Evolutionary conservation across 2,797 vertebrate species (phyloP), one percentile per base, ranked within the genome.

Genomic region (Cuniculus paca): DNA sequence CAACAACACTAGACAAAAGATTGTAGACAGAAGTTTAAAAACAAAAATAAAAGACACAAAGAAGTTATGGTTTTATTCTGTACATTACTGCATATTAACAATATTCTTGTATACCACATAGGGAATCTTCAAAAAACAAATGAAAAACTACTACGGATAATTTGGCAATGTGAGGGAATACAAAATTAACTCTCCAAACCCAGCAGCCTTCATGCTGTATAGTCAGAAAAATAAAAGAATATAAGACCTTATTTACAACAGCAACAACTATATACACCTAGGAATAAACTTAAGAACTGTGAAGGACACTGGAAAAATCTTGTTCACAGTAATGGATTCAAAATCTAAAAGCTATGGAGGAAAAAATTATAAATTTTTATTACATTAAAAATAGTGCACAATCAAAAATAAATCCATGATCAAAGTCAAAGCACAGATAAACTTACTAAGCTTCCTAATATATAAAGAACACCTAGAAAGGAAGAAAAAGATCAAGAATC

Each of bases 291-390:
- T 84, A 88, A 83, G 70, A 79, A 92, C 77, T 83, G 88, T 45
- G 24, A 19, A 87, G 85, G 45, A 16, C 36, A 91, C 81, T 54
- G 54, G 16, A 91, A 91, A 94, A 93, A 89, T n/a, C n/a, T 90
- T 45, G 39, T n/a, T 39, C 31, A 94, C 52, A 88, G 9, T 65
- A 84, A 88, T 80, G 61, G 84, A 96, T 82, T 94, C 58, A 95
- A 95, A 96, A 94, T 82, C 42, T 4, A 94, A 50, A 95, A 48
- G 16, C 28, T 78, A 70, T 6, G 77, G 58, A 90, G 50, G 6
- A 72, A 85, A 94, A 94, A 85, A 90, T 17, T 9, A 61, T 79
- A 87, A 83, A 88, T 80, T 96, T 96, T 95, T 24, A 91, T 19
- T 80, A 72, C 19, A 86, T 58, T 28, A 58, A 81, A 86, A 86